A percentile compares a stretch with the other conserved stretches of the same genome.
These are phyloP conservation scores for Brienomyrus longianalis DNA, from an alignment of 2,113 vertebrate genomes.

Conservation along the genomic window DNA sequence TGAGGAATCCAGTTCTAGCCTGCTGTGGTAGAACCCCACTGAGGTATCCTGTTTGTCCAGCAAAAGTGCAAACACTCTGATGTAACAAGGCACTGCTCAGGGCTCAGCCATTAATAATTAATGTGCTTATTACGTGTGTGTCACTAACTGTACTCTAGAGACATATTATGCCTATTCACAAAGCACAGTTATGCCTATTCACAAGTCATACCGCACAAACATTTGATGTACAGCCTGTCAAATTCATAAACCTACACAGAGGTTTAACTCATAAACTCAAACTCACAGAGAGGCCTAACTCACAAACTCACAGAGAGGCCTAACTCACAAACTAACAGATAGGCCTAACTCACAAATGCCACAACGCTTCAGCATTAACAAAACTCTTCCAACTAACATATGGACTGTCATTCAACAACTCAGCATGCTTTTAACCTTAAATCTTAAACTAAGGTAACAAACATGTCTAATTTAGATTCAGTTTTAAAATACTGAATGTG, in stretches of 20 bases:
- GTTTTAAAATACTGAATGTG: conserved; percentile 9
- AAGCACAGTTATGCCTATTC: too few relatives aligned
- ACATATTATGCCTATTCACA: neutral
- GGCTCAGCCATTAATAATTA: conserved; percentile 48
- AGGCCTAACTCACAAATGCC: too few relatives aligned
- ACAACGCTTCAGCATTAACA: too few relatives aligned
- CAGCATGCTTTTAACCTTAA: too few relatives aligned
- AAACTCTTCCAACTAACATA: too few relatives aligned
- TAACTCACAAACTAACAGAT: too few relatives aligned
- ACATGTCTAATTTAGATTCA: too few relatives aligned
- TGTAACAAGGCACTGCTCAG: conserved; percentile 33
- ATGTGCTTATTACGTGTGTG: conserved; percentile 34
- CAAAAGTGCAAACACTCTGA: conserved; percentile 35
- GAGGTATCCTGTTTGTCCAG: conserved; percentile 46
- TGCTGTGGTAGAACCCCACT: conserved; percentile 16
- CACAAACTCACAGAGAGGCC: too few relatives aligned
- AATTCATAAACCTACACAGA: neutral
- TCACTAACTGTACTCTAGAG: neutral
- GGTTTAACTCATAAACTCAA: too few relatives aligned
- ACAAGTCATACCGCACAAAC: neutral
- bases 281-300: too few relatives aligned
- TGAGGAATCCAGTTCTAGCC: conserved; percentile 13
- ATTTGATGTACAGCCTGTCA: neutral
- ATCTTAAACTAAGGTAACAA: too few relatives aligned
- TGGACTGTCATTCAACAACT: too few relatives aligned